A percentile compares a stretch with the other conserved stretches of the same genome.
These are phyloP conservation scores for Lepisosteus osseus DNA, from an alignment of 2,113 vertebrate genomes.

Conservation along the genomic window DNA sequence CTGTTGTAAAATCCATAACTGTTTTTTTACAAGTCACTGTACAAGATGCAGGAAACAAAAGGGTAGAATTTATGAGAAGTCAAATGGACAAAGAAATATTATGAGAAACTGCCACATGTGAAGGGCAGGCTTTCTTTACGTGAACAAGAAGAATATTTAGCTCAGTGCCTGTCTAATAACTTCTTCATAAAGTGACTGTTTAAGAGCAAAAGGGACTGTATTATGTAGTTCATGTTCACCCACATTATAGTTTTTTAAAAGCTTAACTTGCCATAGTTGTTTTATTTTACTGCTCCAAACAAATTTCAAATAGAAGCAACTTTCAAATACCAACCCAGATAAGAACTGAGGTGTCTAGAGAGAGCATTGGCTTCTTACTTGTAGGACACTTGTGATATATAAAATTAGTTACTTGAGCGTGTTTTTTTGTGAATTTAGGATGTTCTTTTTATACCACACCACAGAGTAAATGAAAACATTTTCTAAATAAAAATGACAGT, in stretches of 20 bases:
- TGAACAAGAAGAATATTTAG: neutral
- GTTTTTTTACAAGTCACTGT: neutral
- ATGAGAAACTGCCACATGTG: neutral
- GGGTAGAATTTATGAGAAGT: constrained; percentile 1
- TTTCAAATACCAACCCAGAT: no score
- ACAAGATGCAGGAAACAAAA: neutral
- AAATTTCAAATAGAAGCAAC: neutral
- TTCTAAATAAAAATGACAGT: neutral
- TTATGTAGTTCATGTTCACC: neutral
- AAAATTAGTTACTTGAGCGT: no score
- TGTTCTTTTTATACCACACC: no score
- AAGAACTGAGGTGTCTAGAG: no score
- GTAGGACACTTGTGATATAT: no score
- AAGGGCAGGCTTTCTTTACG: neutral
- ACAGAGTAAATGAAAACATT: neutral
- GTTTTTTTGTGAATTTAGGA: no score
- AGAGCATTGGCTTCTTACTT: no score
- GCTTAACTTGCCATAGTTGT: neutral
- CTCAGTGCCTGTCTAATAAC: neutral
- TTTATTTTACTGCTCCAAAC: neutral
- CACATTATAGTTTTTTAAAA: no score
- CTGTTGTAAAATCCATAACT: neutral
- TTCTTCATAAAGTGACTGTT: constrained; percentile 1
- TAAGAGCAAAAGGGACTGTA: neutral
- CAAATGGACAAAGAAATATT: neutral